phyloP scores from a whole-genome alignment of 2,797 vertebrate species.

The Nannoperca obscura region DNA sequence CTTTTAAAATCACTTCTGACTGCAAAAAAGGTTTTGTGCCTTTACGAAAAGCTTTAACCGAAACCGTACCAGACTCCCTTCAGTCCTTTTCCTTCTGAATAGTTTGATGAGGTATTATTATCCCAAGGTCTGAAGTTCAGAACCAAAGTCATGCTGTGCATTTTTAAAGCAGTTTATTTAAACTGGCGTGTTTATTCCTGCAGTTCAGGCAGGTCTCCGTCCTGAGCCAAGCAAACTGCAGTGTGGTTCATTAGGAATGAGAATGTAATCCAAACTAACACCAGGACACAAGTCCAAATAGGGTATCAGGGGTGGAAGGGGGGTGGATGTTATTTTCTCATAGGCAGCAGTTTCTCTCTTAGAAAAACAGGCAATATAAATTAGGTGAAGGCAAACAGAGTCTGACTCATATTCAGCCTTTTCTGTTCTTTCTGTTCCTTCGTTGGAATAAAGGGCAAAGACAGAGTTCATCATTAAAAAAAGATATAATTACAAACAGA shows the following conservation, averaged over 20 bases:
- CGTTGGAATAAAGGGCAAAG: background rate
- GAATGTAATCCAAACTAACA: constrained; percentile 48
- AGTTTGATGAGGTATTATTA: constrained; percentile 9
- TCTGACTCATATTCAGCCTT: background rate
- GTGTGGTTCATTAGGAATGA: constrained; percentile 27
- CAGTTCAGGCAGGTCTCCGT: constrained; percentile 10
- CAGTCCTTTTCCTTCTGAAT: background rate
- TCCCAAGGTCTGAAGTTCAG: background rate
- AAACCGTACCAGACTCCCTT: constrained; percentile 1
- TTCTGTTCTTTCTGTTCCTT: constrained; percentile 3
- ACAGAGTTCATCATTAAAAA: background rate
- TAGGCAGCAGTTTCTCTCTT: constrained; percentile 14
- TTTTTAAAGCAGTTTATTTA: constrained; percentile 17
- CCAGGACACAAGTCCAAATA: constrained; percentile 24
- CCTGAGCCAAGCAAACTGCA: constrained; percentile 28
- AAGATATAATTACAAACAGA: constrained; percentile 1
- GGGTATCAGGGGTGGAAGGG: background rate
- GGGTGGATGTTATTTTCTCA: constrained; percentile 23
- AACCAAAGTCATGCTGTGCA: background rate
- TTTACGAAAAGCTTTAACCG: background rate
- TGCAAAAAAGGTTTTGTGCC: background rate
- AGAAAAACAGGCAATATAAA: constrained; percentile 13
- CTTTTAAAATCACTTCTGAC: constrained; percentile 1
- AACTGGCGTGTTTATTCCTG: constrained; percentile 28
- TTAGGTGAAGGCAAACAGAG: background rate